Evolutionary conservation across 2,797 vertebrate genomes (phyloP), one percentile per base, ranked within the genome.

Genomic region (Micromesistius poutassou): DNA sequence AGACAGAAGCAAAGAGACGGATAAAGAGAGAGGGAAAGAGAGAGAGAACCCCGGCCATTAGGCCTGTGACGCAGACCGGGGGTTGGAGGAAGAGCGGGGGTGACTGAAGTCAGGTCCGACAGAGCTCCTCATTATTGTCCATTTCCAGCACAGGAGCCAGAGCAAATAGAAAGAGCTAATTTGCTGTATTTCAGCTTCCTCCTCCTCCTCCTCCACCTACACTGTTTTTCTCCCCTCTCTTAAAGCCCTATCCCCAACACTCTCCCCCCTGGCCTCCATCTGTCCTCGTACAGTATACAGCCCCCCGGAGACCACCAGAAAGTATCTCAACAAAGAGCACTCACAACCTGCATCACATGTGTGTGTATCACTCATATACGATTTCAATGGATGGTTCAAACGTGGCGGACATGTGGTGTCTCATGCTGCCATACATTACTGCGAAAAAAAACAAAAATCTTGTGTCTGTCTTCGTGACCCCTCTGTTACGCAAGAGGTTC

Each of bases 161-260:
- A 93, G 94, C 91, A 95, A 96, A 96, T 91, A 95, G 91, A 91
- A 89, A 92, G 91, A 83, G 93, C 90, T 95, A 94, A 96, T 96
- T 96, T 95, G 92, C 94, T 95, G 96, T 22, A 96, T 96, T 96
- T 95, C 91, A 93, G 94, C 95, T 96, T 95, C 93, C 95, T 95
- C 92, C 89, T 91, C 93, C 87, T 93, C 92, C 89, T 91, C 93
- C 87, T 93, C 90, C 82, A 91, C 94, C 92, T 93, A 91, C 92
- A 93, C 91, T 84, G 88, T 86, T 85, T 89, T 90, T 76, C 87
- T 87, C 91, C 91, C 89, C 91, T 89, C 87, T 87, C 90, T 90
- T 90, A 90, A 50, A 22, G 19, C 46, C 14, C 46, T 22, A 22
- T 14, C 42, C 42, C 16, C 42, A 8, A 38, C 46, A 5, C 46